Evolutionary conservation across 2,797 vertebrate species (phyloP), one percentile per base, ranked within the genome.

Genomic region (Lutjanus campechanus): DNA sequence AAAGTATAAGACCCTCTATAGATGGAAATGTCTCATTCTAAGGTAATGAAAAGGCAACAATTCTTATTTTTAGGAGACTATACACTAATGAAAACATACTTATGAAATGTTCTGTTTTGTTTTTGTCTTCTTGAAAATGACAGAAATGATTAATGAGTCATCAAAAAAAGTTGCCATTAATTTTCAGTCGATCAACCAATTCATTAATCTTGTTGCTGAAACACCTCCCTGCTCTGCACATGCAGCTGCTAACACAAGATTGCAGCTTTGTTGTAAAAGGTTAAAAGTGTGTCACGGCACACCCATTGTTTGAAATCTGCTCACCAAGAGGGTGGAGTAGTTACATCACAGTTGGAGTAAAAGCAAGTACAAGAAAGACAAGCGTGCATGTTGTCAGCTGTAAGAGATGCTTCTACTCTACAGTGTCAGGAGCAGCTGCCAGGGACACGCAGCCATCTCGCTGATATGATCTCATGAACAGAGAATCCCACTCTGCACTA

Each of bases 361-460:
- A 56, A 62, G 7, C 43, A 46, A 56, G 13, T 25, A 29, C 50
- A 47, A 74, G 61, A 70, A 54, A 77, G 22, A 55, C 58, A 55
- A 70, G 46, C 10, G 8, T 85, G 64, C 65, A 29, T 56, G 60
- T 58, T 73, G 79, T 80, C 82, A 85, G 77, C 76, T 76, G 54
- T 76, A 56, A 71, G 51, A 87, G 87, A 81, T 84, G 73, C 59
- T 78, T 69, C 76, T 74, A 20, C 74, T 74, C 80, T 29, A 55
- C 71, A 41, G 63, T 91, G 78, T 88, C 89, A 85, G 63, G 40
- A 58, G 67, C 90, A 93, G 82, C 84, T 91, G 88, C 69, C 80
- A 61, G 61, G 69, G 55, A 76, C 73, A 72, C 55, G 51, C 41
- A 79, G 64, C 69, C 77, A 69, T 69, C 77, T 81, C 44, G 51